A percentile compares a stretch with the other conserved stretches of the same genome.
Evolutionary conservation across 2,888 invertebrate species (phyloP).

Genomic region (Tiliacea aurago): DNA sequence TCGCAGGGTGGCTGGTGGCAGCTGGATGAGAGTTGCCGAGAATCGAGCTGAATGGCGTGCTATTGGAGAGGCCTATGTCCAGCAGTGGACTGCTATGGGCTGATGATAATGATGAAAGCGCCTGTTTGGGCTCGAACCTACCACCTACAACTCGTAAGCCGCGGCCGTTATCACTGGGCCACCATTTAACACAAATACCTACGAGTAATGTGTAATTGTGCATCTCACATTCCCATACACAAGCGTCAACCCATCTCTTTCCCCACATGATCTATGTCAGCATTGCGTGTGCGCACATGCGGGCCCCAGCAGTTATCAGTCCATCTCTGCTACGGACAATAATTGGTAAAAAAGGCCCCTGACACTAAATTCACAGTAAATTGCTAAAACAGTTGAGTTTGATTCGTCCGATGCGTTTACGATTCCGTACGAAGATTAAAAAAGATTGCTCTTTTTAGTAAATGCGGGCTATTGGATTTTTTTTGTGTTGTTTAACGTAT

Average conservation of each 20-base stretch:
- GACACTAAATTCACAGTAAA: constrained; percentile 85
- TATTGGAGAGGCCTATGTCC: too few species aligned
- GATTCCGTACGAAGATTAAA: constrained; percentile 79
- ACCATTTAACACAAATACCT: too few species aligned
- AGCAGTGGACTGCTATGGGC: too few species aligned
- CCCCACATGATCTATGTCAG: constrained; percentile 69
- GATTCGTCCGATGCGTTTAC: constrained; percentile 81
- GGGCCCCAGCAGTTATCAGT: constrained; percentile 83
- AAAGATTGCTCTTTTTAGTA: constrained; percentile 84
- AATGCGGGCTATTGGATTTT: constrained; percentile 86
- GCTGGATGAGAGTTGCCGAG: too few species aligned
- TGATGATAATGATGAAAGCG: too few species aligned
- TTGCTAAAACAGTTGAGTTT: constrained; percentile 86
- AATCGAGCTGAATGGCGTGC: too few species aligned
- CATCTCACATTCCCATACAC: background rate
- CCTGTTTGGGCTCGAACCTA: too few species aligned
- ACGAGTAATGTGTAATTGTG: background rate
- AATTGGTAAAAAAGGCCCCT: constrained; percentile 88
- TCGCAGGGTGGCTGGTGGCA: too few species aligned
- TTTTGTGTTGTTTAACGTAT: constrained; percentile 71
- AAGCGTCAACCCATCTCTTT: constrained; percentile 23
- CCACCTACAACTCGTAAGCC: too few species aligned
- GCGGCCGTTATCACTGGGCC: too few species aligned
- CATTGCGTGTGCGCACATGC: constrained; percentile 88
- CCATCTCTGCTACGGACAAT: constrained; percentile 85